Evolutionary conservation across 2,888 invertebrate genomes (phyloP), one percentile per base, ranked within the genome.

Genomic region (Trissolcus brochymenae): DNA sequence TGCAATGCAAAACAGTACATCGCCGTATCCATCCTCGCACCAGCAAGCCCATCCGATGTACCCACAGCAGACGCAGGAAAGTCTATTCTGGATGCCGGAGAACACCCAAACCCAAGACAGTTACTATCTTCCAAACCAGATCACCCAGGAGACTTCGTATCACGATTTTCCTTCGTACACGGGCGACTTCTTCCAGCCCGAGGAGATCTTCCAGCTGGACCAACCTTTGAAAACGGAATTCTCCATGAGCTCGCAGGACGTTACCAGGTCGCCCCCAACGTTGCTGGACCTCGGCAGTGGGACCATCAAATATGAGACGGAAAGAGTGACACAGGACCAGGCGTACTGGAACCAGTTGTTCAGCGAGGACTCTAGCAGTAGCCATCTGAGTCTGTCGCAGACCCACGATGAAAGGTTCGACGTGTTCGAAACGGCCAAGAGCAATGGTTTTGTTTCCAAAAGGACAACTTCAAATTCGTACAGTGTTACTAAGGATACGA

Each of bases 171-270:
- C 91, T 0, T 67, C 80, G 4, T 90, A 93, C 54, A 90, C 92
- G 0, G 91, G 92, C 50, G 94, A 94, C 83, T 90, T 94, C 25
- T 94, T 94, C 86, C 94, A 94, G 84, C 94, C 94, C 0, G 94
- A 94, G 84, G 94, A 94, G 87, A 94, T 94, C 78, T 94, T 94
- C 88, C 94, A 94, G 86, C 88, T 94, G 72, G 94, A 94, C 83
- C 94, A 94, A 84, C 94, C 94, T 0, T 91, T 94, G 46, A 90
- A 93, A 81, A 89, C 93, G 0, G 93, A 94, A 82, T 93, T 92
- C 79, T 89, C 91, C 1, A 82, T 87, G 0, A 73, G 76, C n/a
- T 80, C 82, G 0, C 91, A 92, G 80, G 87, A 88, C 25, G 80
- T 85, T 0, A 89, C 90, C 11, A 90, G 92, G 82, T 94, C 94